These are phyloP conservation scores for Diplosoma virens DNA, from an alignment of 23 tunicate species.

Conservation along the genomic window DNA sequence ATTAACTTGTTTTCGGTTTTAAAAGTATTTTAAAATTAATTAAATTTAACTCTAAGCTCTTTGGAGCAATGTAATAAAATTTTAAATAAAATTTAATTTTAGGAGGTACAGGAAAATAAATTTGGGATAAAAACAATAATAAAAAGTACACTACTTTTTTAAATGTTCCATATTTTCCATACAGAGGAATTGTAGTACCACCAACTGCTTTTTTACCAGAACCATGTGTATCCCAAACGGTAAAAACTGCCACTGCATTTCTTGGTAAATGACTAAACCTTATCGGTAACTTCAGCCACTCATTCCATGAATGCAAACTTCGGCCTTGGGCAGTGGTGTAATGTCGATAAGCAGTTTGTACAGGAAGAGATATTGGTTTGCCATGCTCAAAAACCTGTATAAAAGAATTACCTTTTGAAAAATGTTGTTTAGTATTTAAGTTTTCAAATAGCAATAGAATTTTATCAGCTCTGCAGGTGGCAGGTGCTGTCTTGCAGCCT, in stretches of 20 bases:
- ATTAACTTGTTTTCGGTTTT: too few species aligned
- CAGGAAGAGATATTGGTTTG: constrained; percentile 69
- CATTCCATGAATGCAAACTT: constrained; percentile 91
- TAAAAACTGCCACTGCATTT: constrained; percentile 60
- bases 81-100: too few species aligned
- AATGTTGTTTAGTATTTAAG: too few species aligned
- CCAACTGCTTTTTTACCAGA: constrained; percentile 76
- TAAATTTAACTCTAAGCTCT: too few species aligned
- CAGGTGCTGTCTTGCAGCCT: too few species aligned
- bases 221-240: constrained; percentile 86
- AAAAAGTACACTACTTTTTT: constrained; percentile 42
- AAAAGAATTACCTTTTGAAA: too few species aligned
- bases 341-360: constrained; percentile 71
- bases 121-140: too few species aligned
- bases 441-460: too few species aligned
- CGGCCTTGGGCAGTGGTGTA: constrained; percentile 45
- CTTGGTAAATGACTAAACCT: constrained; percentile 88
- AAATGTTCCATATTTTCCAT: constrained; percentile 88
- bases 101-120: too few species aligned
- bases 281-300: constrained; percentile 91
- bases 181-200: constrained; percentile 69
- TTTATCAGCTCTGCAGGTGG: too few species aligned
- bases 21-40: too few species aligned
- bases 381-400: constrained; percentile 76
- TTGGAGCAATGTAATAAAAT: too few species aligned